Conservation (phyloP, 2,888 invertebrate genomes). For the Cantharis rustica region DNA sequence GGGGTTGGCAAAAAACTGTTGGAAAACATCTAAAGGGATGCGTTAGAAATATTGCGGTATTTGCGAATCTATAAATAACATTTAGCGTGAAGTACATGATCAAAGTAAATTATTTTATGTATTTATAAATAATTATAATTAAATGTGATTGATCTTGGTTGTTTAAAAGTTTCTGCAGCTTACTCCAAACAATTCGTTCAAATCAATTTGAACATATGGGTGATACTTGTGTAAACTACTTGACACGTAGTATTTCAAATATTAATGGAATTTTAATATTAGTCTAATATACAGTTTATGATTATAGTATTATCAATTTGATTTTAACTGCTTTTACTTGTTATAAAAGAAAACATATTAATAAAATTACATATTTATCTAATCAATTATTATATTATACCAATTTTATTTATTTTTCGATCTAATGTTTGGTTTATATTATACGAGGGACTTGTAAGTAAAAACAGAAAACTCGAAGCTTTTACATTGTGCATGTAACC, state of each 20-base stretch:
- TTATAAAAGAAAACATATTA: not conserved
- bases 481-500: not conserved
- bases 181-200: not conserved
- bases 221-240: not conserved
- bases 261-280: not conserved
- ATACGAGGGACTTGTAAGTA: not conserved
- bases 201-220: not conserved
- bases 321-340: not conserved
- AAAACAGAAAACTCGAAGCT: not conserved
- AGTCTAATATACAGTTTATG: not conserved
- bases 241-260: not conserved
- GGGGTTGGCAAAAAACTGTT: not conserved
- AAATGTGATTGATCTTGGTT: not conserved
- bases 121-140: not conserved
- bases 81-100: not conserved
- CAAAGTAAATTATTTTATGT: not conserved
- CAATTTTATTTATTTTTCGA: too few species aligned
- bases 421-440: not conserved
- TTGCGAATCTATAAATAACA: not conserved
- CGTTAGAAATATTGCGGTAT: not conserved
- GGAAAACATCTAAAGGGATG: not conserved
- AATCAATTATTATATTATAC: too few species aligned
- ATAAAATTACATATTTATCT: too few species aligned
- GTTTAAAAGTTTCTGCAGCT: not conserved
- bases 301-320: not conserved